Conservation (phyloP, 35 echinoderm and acorn worm genomes). For the Lytechinus pictus region DNA sequence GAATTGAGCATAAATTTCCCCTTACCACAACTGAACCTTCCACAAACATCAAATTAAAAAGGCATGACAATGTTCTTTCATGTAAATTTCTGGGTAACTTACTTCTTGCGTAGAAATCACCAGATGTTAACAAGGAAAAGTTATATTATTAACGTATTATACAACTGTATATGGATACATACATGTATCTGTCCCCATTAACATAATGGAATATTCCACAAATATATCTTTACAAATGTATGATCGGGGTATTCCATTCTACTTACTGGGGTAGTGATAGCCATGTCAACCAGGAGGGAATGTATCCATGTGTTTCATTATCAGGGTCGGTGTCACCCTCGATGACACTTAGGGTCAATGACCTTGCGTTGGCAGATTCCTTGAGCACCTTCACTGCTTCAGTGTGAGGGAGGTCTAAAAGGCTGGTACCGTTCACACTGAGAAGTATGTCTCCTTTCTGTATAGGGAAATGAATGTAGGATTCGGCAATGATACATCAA, state of each 20-base stretch:
- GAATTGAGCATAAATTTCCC: too few species aligned
- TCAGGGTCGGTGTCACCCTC: slow-evolving; percentile 72
- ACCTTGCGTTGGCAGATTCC: slow-evolving; percentile 70
- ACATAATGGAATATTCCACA: not conserved
- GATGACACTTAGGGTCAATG: slow-evolving; percentile 74
- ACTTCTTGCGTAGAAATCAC: too few species aligned
- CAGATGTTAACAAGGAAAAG: too few species aligned
- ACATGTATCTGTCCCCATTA: too few species aligned
- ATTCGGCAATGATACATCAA: not conserved
- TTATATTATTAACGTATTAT: too few species aligned
- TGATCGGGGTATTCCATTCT: not conserved
- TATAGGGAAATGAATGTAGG: not conserved
- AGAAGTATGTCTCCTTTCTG: slow-evolving; percentile 94
- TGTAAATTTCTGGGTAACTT: too few species aligned
- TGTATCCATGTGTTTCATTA: slow-evolving; percentile 54
- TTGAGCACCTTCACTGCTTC: slow-evolving; percentile 94
- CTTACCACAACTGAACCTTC: too few species aligned
- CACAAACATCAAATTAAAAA: too few species aligned
- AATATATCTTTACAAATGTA: too few species aligned
- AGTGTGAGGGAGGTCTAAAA: slow-evolving; percentile 85
- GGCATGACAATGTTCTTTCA: too few species aligned
- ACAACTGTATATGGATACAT: too few species aligned
- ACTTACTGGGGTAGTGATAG: slow-evolving; percentile 89
- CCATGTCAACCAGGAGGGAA: slow-evolving; percentile 96
- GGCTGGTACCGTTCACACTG: slow-evolving; percentile 84